Evolutionary conservation across 2,888 invertebrate species (phyloP), one percentile per base, ranked within the genome.

Genomic region (Odontocolon sp.): DNA sequence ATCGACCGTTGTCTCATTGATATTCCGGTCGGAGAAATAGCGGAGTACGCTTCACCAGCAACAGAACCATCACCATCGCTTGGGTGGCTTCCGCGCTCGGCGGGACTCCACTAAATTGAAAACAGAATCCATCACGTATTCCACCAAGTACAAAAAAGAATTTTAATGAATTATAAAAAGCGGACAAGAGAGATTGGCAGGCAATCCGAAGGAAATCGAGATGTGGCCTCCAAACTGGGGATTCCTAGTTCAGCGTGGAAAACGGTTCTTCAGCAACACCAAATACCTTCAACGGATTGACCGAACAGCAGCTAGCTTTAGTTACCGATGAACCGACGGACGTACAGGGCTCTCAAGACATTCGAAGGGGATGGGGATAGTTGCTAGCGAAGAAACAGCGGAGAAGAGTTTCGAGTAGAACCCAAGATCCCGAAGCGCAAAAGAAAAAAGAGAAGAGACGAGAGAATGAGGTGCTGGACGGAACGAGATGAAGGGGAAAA

Each of bases 111-210:
- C 87, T 85, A 89, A 89, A 90, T 89, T 90, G 90, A 90, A 90
- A 89, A 87, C 85, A 87, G 87, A 87, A 89, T 89, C 90, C 90
- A 89, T 89, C 90, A 90, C 89, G 89, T 90, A 89, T 89, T 84
- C 84, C 83, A 84, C 82, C 85, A 83, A 86, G 66, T 59, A 52
- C 85, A 87, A 88, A 83, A 87, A 88, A 87, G 87, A 88, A 90
- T 89, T 88, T 89, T 88, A 89, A 90, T 90, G 89, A 89, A 89
- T 88, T 88, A 89, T 88, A 87, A 88, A 86, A 80, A 83, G 80
- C 80, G 33, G 31, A 38, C 36, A 2, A 9, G 16, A 42, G 79
- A 84, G 81, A 85, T 86, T 86, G 85, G 85, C 83, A 83, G 84
- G 82, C 47, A 14, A 66, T 40, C 28, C 3, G 9, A 38, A 56